phyloP scores from a whole-genome alignment of 2,888 invertebrate genomes.

The Lumbricus terrestris region DNA sequence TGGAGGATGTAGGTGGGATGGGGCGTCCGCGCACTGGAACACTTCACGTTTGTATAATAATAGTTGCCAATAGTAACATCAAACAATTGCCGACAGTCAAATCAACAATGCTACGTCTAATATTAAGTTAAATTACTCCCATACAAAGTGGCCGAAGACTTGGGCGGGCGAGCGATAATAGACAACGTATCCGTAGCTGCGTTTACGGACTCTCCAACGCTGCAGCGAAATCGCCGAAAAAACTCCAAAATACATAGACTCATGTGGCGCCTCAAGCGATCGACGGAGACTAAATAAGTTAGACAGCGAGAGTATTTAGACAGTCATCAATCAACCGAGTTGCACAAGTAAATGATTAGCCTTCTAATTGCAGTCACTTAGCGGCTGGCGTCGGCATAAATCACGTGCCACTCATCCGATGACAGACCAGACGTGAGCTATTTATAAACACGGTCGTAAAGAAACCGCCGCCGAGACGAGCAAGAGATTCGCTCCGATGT shows the following conservation, averaged over 20 bases:
- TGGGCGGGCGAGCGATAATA: neutral
- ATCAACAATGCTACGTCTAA: neutral
- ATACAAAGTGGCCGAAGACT: neutral
- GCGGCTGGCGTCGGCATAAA: neutral
- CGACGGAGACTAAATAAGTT: slow-evolving; percentile 3
- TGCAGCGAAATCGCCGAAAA: neutral
- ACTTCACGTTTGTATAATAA: too few species aligned
- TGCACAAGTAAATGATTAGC: neutral
- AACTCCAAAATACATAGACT: neutral
- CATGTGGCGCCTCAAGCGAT: neutral
- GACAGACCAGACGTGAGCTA: neutral
- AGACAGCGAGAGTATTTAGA: neutral
- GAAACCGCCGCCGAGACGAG: neutral
- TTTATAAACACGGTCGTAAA: neutral
- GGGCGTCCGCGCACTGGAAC: too few species aligned
- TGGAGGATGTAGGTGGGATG: too few species aligned
- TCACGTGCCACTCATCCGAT: neutral
- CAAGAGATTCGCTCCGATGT: too few species aligned
- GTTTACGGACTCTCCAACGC: neutral
- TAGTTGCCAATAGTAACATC: neutral
- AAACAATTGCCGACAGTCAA: too few species aligned
- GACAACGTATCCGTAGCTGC: neutral
- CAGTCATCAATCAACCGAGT: neutral
- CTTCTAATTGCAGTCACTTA: neutral
- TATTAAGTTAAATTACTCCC: neutral